Evolutionary conservation across 1,140 invertebrate species (phyloP).

Genomic region (Zeugodacus cucurbitae): DNA sequence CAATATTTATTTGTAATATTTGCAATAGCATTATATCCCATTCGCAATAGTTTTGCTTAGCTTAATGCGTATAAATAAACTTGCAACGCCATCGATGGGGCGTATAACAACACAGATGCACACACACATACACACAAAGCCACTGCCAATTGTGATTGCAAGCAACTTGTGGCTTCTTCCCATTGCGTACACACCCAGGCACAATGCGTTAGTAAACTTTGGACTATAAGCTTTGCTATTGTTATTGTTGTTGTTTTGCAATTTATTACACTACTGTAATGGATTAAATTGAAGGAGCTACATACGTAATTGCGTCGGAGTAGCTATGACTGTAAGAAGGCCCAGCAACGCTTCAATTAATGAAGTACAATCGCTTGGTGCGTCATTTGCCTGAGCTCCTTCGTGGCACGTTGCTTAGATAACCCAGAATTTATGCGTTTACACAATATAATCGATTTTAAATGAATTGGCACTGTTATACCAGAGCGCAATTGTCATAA

Average conservation of each 20-base stretch:
- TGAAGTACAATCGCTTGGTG: neutral
- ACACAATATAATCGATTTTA: no score
- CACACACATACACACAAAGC: neutral
- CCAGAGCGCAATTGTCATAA: no score
- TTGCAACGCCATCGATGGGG: neutral
- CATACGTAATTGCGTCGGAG: neutral
- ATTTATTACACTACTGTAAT: neutral
- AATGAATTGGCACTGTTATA: no score
- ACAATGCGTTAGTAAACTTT: neutral
- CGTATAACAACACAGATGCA: neutral
- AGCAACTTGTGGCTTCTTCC: neutral
- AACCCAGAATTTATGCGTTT: no score
- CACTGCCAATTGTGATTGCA: neutral
- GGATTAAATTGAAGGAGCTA: constrained; percentile 7
- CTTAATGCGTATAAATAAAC: neutral
- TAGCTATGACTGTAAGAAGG: neutral
- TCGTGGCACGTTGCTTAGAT: no score
- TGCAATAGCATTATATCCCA: neutral
- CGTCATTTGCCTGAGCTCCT: neutral
- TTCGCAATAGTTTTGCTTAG: neutral
- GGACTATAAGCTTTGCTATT: neutral
- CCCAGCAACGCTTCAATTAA: neutral
- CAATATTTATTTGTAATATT: neutral
- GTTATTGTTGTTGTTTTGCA: neutral
- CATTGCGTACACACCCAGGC: neutral